phyloP scores from a whole-genome alignment of 2,113 vertebrate genomes.

The Nerophis lumbriciformis region DNA sequence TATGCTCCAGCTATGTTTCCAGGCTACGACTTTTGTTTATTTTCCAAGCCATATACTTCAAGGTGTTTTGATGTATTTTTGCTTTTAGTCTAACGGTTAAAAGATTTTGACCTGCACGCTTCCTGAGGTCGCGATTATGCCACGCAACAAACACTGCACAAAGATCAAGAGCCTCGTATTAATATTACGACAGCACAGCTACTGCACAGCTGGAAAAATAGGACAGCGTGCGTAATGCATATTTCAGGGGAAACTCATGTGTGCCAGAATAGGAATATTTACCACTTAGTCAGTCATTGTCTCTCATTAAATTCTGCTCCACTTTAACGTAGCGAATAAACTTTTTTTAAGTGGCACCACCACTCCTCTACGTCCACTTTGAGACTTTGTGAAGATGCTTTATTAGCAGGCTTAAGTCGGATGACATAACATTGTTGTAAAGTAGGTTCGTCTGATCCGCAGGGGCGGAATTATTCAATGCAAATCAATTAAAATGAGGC shows the following conservation, averaged over 20 bases:
- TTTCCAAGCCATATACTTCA: too few species aligned
- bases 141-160: not conserved
- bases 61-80: too few species aligned
- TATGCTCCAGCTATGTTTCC: too few species aligned
- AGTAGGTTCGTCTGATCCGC: not conserved
- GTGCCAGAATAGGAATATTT: not conserved
- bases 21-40: too few species aligned
- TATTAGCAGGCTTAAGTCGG: not conserved
- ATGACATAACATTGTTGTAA: not conserved
- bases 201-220: not conserved
- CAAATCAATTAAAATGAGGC: constrained; percentile 9
- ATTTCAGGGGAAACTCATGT: not conserved
- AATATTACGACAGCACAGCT: not conserved
- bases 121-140: too few species aligned
- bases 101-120: too few species aligned
- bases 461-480: not conserved
- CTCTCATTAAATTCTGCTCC: not conserved
- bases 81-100: too few species aligned
- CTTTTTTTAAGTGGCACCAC: not conserved
- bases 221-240: not conserved
- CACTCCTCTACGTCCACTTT: not conserved
- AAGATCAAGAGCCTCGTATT: not conserved
- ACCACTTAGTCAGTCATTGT: not conserved
- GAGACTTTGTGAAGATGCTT: not conserved
- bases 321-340: not conserved